Conservation (phyloP, 2,888 invertebrate species). For the Agonum fuliginosum region DNA sequence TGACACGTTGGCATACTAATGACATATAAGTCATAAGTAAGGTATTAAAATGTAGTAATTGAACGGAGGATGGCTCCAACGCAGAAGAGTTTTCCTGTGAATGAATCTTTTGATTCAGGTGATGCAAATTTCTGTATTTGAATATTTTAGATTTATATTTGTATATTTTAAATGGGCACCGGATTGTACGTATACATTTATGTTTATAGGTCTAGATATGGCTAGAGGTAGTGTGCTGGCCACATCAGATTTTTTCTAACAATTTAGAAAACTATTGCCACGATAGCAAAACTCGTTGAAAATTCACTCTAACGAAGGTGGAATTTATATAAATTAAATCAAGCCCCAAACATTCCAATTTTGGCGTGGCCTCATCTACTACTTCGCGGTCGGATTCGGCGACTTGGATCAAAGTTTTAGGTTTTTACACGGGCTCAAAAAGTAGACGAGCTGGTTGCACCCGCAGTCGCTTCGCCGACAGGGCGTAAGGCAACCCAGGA, state of each 20-base stretch:
- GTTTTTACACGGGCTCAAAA: slow-evolving; percentile 47
- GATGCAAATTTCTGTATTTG: too few species aligned
- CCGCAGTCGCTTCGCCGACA: slow-evolving; percentile 5
- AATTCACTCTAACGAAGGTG: slow-evolving; percentile 10
- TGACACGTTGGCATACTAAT: too few species aligned
- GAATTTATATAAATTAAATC: slow-evolving; percentile 44
- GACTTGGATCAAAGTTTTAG: slow-evolving; percentile 24
- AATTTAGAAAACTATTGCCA: background rate
- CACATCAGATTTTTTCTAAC: background rate
- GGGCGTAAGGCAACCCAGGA: slow-evolving; percentile 16
- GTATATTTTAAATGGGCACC: too few species aligned
- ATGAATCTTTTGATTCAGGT: too few species aligned
- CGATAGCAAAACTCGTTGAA: background rate
- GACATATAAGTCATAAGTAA: too few species aligned
- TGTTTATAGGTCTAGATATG: too few species aligned
- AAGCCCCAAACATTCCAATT: slow-evolving; percentile 42
- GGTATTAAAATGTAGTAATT: too few species aligned
- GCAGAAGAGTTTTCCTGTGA: too few species aligned
- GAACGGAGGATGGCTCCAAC: too few species aligned
- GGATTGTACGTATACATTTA: too few species aligned
- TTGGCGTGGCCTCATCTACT: slow-evolving; percentile 47
- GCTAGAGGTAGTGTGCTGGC: too few species aligned
- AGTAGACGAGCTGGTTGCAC: slow-evolving; percentile 26
- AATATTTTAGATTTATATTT: too few species aligned
- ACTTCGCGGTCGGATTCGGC: slow-evolving; percentile 25